Base-by-base conservation (phyloP, 2,797 vertebrate genomes). In the Microctenopoma steveboyesi region DNA sequence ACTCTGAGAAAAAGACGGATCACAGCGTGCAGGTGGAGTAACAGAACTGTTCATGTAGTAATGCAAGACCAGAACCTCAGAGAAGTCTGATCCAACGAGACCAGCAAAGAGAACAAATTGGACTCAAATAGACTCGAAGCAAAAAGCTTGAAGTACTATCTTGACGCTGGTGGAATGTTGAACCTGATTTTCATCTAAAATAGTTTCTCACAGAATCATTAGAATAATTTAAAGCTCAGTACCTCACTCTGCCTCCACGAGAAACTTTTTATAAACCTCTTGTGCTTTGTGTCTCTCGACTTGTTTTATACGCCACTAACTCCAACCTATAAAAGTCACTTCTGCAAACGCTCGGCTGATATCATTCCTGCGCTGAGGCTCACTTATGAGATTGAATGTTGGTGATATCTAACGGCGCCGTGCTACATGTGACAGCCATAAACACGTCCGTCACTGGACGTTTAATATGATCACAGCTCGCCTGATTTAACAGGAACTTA, bases 371-470 rank as follows among this genome's bases (percentile, higher is more conserved):
- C 61, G 59, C 64, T 4, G 2, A 22, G 68, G 69, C 79, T 86
- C 85, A 91, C 84, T 91, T 86, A 85, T 69, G 80, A 84, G 82
- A 91, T 89, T 89, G 80, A 87, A 79, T 39, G 56, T 42, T 59
- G 64, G 66, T 76, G 48, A 79, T 72, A 64, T 66, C 61, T 75
- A 74, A 69, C 47, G 54, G 76, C 66, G 27, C 61, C 50, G 64
- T 25, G 16, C 74, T 52, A 64, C 77, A 78, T 73, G 76, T 78
- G 77, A 81, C 77, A 64, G 64, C 67, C 78, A 25, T 90, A 89
- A 91, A 91, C 66, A 46, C 22, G 81, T 72, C 86, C 61, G 37
- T 74, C 74, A 66, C 50, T 1, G 22, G 56, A 56, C 5, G 25
- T 55, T 85, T 76, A 83, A 83, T 74, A 69, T 67, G 56, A 79